phyloP scores from a whole-genome alignment of 2,113 vertebrate species.

The Brevimyrus niger region DNA sequence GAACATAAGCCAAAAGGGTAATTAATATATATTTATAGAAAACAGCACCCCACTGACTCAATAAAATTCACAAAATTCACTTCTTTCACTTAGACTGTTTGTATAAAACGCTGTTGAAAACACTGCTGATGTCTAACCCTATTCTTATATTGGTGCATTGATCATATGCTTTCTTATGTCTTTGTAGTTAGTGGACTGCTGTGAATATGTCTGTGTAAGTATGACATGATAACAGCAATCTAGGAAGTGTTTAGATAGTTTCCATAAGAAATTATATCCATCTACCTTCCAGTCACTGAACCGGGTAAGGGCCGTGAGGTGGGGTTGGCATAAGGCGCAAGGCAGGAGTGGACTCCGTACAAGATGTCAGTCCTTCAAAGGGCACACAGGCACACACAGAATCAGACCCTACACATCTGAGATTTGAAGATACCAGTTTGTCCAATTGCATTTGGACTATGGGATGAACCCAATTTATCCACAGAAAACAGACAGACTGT shows the following conservation, averaged over 20 bases:
- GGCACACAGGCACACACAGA: not conserved
- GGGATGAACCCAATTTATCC: not conserved
- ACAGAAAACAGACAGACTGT: not conserved
- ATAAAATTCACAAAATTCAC: not conserved
- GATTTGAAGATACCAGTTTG: not conserved
- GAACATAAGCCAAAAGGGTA: not conserved
- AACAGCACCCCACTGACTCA: not conserved
- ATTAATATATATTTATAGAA: not conserved
- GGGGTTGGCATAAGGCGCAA: not conserved
- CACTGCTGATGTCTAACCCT: not conserved
- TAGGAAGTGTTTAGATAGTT: not conserved
- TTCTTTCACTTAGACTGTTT: not conserved
- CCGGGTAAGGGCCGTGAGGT: not conserved
- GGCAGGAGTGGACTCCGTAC: not conserved
- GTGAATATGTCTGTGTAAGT: not conserved
- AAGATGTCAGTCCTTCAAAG: not conserved
- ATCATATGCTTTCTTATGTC: not conserved
- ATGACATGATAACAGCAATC: not conserved
- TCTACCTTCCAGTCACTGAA: not conserved
- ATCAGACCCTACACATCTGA: not conserved
- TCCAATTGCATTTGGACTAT: not conserved
- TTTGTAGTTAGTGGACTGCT: not conserved
- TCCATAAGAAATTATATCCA: not conserved
- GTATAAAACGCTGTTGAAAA: not conserved
- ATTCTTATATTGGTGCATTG: not conserved